These are phyloP conservation scores for Dichetophora obliterata DNA, from an alignment of 2,888 invertebrate species.

Conservation along the genomic window DNA sequence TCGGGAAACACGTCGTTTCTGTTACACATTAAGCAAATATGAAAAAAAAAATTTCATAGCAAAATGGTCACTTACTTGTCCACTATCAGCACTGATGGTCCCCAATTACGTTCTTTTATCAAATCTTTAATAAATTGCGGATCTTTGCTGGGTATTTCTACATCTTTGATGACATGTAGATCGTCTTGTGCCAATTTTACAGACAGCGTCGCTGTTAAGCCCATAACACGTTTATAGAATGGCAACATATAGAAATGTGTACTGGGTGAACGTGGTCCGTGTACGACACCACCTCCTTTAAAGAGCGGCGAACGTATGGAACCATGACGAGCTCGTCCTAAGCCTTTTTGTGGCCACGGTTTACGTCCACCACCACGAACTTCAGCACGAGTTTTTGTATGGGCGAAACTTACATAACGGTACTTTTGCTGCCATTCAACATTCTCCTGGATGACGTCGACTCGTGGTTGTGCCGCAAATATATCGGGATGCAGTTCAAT, in stretches of 20 bases:
- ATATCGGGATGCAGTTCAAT: slow-evolving; percentile 91
- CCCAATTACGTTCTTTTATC: slow-evolving; percentile 91
- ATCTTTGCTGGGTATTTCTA: slow-evolving; percentile 89
- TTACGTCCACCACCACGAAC: slow-evolving; percentile 90
- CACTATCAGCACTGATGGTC: slow-evolving; percentile 93
- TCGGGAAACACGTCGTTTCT: slow-evolving; percentile 84
- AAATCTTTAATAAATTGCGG: slow-evolving; percentile 83
- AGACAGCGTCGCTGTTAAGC: slow-evolving; percentile 86
- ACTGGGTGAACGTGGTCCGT: slow-evolving; percentile 93
- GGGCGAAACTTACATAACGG: slow-evolving; percentile 83
- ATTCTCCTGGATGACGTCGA: slow-evolving; percentile 90
- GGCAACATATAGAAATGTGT: slow-evolving; percentile 96
- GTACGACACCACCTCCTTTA: slow-evolving; percentile 84
- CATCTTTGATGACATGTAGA: slow-evolving; percentile 87
- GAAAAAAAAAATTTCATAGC: neutral
- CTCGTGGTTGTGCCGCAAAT: slow-evolving; percentile 84
- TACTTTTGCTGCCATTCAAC: slow-evolving; percentile 88
- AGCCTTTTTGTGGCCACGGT: slow-evolving; percentile 97
- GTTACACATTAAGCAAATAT: neutral
- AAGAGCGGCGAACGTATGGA: slow-evolving; percentile 92
- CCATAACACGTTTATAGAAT: slow-evolving; percentile 80
- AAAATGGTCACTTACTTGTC: slow-evolving; percentile 77
- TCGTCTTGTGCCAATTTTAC: slow-evolving; percentile 96
- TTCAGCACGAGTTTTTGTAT: slow-evolving; percentile 86
- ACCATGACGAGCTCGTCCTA: slow-evolving; percentile 91